Evolutionary conservation across 2,113 vertebrate genomes (phyloP).

Genomic region (Prunella himalayana): DNA sequence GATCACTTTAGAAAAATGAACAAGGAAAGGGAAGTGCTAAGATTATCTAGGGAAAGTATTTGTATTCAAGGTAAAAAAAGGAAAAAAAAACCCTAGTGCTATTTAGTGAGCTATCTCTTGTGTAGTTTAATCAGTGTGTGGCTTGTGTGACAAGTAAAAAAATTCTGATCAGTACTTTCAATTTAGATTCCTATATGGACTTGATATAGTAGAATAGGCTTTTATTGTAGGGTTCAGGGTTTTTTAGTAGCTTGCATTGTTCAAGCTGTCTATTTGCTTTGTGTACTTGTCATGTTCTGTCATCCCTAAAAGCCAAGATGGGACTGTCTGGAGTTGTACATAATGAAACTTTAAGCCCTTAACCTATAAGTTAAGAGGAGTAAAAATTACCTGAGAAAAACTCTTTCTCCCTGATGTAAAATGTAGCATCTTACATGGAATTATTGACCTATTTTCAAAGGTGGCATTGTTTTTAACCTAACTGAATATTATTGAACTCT

Average conservation of each 20-base stretch:
- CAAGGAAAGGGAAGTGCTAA: neutral
- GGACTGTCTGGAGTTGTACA: neutral
- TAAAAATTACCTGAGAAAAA: neutral
- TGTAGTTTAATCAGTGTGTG: neutral
- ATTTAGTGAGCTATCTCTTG: neutral
- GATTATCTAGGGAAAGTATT: neutral
- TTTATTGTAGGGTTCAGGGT: rapidly evolving
- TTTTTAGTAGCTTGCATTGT: neutral
- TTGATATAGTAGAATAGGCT: neutral
- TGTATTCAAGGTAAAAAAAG: neutral
- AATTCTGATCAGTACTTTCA: neutral
- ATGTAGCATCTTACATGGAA: neutral
- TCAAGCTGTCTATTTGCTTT: neutral
- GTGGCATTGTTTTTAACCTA: neutral
- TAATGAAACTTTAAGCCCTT: neutral
- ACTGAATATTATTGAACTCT: neutral
- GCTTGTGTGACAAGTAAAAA: neutral
- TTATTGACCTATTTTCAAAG: neutral
- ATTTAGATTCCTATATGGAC: neutral
- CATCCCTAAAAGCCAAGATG: neutral
- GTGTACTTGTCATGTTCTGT: neutral
- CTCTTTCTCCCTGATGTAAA: neutral
- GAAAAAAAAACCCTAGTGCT: neutral
- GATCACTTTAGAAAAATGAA: neutral
- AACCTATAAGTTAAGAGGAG: neutral